Base-by-base conservation (phyloP, 2,888 invertebrate species). In the Drosophila paramelanica region DNA sequence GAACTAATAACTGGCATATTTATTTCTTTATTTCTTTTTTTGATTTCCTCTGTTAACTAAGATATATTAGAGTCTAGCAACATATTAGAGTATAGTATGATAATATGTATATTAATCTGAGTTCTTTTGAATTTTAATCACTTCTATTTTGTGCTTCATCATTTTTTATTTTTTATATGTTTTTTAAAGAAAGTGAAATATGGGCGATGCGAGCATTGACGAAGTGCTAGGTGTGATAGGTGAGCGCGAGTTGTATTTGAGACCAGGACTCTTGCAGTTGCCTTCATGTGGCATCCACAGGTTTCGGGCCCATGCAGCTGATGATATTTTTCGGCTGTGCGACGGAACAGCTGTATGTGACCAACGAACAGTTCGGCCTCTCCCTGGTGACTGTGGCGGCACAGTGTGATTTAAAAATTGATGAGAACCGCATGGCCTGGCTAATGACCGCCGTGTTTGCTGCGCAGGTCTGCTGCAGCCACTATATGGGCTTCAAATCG, bases 221-320 rank as follows among this genome's bases (percentile, higher is more conserved):
- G 69, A 81, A 0, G 75, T 60, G 2, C 53, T 79, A 1, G 8
- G 45, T 8, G 5, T 7, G 5, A 38, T 81, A 14, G 81, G 81
- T 81, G 66, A 83, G 70, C 25, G 14, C 5, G 17, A 20, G 27
- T 14, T 13, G 13, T 8, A 14, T 5, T 8, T 23, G 8, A 23
- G 1, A 1, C 1, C 4, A 20, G 0, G 5, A 7, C 1, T 10
- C 1, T 17, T 17, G 13, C 6, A 25, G 23, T 8, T 25, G 14
- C 38, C 27, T 0, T 13, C 2, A 1, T 17, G 5, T 13, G 11
- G 10, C 14, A 25, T 20, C 5, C 7, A 25, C 46, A 78, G 77
- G 77, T 0, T 79, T 79, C 47, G 77, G 77, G 1, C 79, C 68
- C 3, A 61, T 75, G 51, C 77, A 78, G 38, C 1, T 23, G 0